A percentile compares a stretch with the other conserved stretches of the same genome.
phyloP scores from a whole-genome alignment of 2,888 invertebrate species.

The Theodoxus fluviatilis region DNA sequence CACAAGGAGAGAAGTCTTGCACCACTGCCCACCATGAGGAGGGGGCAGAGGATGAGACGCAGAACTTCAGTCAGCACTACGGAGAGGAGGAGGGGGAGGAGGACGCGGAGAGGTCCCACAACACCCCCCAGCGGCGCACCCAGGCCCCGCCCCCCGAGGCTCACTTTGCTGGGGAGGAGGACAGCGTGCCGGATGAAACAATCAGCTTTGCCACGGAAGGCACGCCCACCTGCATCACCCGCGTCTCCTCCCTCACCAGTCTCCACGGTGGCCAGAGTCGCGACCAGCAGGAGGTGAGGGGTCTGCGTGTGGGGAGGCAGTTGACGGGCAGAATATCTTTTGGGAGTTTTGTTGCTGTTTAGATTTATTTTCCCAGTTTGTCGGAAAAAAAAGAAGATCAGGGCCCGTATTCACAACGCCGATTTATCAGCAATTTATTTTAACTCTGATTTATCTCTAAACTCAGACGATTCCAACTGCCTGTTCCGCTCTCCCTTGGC shows the following conservation, averaged over 20 bases:
- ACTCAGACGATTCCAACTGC: no score
- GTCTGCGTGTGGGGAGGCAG: no score
- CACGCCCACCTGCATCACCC: slow-evolving; percentile 74
- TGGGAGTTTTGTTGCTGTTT: no score
- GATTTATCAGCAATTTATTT: no score
- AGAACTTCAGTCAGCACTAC: slow-evolving; percentile 28
- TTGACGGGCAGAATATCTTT: no score
- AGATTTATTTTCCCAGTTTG: no score
- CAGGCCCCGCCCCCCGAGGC: not conserved
- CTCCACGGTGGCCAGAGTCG: slow-evolving; percentile 57
- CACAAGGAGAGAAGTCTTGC: slow-evolving; percentile 5
- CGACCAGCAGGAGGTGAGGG: slow-evolving; percentile 41
- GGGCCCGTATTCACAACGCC: no score
- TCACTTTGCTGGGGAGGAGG: not conserved
- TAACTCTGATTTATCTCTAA: no score
- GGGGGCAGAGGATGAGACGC: slow-evolving; percentile 32
- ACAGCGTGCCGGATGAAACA: not conserved
- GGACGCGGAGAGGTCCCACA: slow-evolving; percentile 29
- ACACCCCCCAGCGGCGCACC: not conserved
- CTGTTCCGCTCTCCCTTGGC: no score
- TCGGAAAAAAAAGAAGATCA: no score
- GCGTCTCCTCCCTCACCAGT: slow-evolving; percentile 63
- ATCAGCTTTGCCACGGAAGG: slow-evolving; percentile 76
- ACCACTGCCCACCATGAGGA: slow-evolving; percentile 18
- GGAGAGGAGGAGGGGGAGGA: slow-evolving; percentile 36